Evolutionary conservation across 2,797 vertebrate genomes (phyloP), one percentile per base, ranked within the genome.

Genomic region (Acomys russatus): DNA sequence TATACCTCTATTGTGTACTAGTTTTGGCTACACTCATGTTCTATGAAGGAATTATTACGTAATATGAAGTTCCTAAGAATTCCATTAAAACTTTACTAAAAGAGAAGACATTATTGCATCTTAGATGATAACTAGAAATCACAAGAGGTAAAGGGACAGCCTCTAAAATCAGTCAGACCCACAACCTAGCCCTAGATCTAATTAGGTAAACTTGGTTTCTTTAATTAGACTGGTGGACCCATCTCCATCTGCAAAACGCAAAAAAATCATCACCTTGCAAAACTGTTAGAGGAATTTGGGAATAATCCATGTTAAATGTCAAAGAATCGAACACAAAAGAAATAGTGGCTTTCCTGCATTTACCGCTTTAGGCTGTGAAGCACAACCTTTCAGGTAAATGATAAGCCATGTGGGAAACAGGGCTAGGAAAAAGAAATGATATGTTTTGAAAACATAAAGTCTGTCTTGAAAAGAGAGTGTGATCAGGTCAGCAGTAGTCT

Each of bases 101-200:
- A 8, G 61, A 95, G 79, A 79, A 5, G 30, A 18, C 44, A 64
- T 59, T 4, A 49, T 44, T 85, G 44, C 3, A 6, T 77, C 70
- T 73, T 80, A 14, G 91, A 71, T 7, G 30, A 15, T 33, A 49
- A 63, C 56, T 54, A 51, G 70, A 70, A 88, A 90, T 63, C 84
- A 71, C 44, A 54, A 71, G n/a, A 90, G 61, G 12, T 73, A 64
- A 93, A 59, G 74, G 1, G 7, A 35, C 38, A n/a, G 38, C 35
- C 51, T 94, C 90, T 51, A 68, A 80, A 90, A 59, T 82, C 83
- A 91, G n/a, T 25, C 49, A 88, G 77, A 44, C 28, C 63, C 33
- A 30, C 22, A 4, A 14, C 28, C n/a, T 77, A 44, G 15, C 38
- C 35, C 86, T 61, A 2, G 12, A 73, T 77, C 84, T 82, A 61